A percentile compares a stretch with the other conserved stretches of the same genome.
These are phyloP conservation scores for Chaenocephalus aceratus DNA, from an alignment of 2,113 vertebrate genomes.

Conservation along the genomic window DNA sequence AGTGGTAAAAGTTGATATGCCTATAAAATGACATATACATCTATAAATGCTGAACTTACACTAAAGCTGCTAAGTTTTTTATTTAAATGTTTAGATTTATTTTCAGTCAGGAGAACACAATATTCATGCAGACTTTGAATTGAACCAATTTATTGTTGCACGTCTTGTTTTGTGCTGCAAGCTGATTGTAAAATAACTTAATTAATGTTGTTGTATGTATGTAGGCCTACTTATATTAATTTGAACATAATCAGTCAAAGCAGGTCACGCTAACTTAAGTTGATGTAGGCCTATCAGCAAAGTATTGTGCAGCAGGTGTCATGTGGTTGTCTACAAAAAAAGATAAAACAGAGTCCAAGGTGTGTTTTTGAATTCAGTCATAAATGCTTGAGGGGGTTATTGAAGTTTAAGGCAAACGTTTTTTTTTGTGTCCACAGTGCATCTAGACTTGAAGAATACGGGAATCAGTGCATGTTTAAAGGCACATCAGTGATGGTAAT, in stretches of 20 bases:
- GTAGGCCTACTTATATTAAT: neutral
- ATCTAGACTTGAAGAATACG: no score
- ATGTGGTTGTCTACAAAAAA: neutral
- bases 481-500: no score
- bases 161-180: no score
- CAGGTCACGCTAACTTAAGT: no score
- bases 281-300: no score
- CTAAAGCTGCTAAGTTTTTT: neutral
- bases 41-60: neutral
- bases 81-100: neutral
- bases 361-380: no score
- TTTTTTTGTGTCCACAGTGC: no score
- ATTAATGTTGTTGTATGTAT: neutral
- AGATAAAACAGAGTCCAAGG: no score
- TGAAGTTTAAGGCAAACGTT: no score
- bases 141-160: neutral
- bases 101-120: neutral
- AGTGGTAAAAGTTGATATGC: neutral
- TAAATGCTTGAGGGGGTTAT: no score
- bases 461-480: no score
- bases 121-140: neutral
- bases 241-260: neutral
- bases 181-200: neutral
- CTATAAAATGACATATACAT: neutral
- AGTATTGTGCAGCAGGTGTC: neutral